Evolutionary conservation across 2,888 invertebrate species (phyloP).

Genomic region (Argyresthia albistria): DNA sequence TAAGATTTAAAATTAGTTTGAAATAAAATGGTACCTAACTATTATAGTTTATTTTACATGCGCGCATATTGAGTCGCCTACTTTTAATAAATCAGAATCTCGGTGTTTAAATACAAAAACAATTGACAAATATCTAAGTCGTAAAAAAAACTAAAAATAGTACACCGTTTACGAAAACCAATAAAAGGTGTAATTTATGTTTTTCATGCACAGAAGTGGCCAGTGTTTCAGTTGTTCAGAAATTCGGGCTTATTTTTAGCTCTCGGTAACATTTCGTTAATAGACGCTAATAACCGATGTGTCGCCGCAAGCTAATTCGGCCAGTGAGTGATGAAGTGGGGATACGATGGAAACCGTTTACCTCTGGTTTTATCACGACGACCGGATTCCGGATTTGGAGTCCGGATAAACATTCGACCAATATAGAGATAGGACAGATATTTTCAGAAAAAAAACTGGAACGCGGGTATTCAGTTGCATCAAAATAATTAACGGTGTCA

Average conservation of each 20-base stretch:
- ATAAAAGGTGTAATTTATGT: too few species aligned
- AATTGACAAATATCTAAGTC: too few species aligned
- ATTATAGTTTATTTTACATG: too few species aligned
- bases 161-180: too few species aligned
- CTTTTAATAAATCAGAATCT: too few species aligned
- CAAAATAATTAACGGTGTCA: not conserved
- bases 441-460: not conserved
- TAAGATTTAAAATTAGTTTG: not conserved
- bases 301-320: constrained; percentile 40
- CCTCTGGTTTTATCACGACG: not conserved
- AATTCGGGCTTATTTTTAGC: too few species aligned
- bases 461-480: not conserved
- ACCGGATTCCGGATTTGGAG: not conserved
- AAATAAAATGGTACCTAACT: not conserved
- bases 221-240: too few species aligned
- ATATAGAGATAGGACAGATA: constrained; percentile 20
- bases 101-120: too few species aligned
- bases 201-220: too few species aligned
- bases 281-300: constrained; percentile 41
- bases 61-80: too few species aligned
- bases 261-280: constrained; percentile 43
- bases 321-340: constrained; percentile 32
- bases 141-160: too few species aligned
- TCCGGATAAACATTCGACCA: constrained; percentile 19
- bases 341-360: constrained; percentile 23